Percentiles rank a stretch among this genome's conserved stretches.
Conservation (phyloP, 2,113 vertebrate species). For the Antennarius striatus region DNA sequence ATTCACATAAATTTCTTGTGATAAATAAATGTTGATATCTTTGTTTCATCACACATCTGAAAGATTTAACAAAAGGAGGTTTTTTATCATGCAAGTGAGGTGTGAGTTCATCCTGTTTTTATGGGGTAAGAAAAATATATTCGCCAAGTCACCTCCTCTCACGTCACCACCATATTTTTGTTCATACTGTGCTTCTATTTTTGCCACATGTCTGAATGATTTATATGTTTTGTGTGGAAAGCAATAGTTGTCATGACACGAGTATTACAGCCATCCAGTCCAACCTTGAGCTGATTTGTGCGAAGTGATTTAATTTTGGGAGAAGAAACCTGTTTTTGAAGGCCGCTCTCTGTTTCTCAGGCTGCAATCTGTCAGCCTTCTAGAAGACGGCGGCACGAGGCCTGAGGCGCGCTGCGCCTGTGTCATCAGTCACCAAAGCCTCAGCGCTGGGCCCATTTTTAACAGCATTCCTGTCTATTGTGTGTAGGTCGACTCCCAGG, state of each 20-base stretch:
- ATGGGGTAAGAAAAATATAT: background rate
- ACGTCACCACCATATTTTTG: conserved; percentile 6
- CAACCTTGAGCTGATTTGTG: conserved; percentile 64
- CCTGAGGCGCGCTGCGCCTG: conserved; percentile 23
- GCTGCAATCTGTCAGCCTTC: conserved; percentile 45
- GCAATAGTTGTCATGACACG: conserved; percentile 22
- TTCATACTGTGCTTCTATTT: conserved; percentile 17
- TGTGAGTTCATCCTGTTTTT: no score
- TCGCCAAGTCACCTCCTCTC: conserved; percentile 18
- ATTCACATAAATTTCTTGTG: no score
- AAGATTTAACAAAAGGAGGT: no score
- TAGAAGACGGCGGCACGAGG: background rate
- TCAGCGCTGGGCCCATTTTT: conserved; percentile 28
- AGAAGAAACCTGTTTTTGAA: conserved; percentile 40
- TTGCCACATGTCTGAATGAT: conserved; percentile 26
- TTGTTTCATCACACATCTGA: no score
- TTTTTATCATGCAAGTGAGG: no score
- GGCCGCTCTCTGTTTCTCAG: conserved; percentile 32
- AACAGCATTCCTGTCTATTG: conserved; percentile 32
- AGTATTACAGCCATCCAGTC: conserved; percentile 9
- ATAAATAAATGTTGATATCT: no score
- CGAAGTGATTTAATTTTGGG: conserved; percentile 56
- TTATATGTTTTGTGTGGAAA: conserved; percentile 35
- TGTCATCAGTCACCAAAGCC: conserved; percentile 45
- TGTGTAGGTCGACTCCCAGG: conserved; percentile 91